These are phyloP conservation scores for Ariolimax columbianus DNA, from an alignment of 2,888 invertebrate genomes.

Conservation along the genomic window DNA sequence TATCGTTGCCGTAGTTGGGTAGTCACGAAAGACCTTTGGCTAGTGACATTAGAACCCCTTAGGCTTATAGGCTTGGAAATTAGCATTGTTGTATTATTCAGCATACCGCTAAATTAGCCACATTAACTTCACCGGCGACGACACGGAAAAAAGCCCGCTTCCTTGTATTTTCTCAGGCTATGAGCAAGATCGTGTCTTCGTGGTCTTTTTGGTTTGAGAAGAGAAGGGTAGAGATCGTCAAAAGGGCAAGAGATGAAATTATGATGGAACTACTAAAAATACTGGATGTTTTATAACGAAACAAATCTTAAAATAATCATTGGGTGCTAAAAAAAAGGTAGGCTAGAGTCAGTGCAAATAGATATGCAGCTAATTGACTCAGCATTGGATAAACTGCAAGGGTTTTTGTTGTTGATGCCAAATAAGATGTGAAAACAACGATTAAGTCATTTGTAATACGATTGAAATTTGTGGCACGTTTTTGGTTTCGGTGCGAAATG, in stretches of 20 bases:
- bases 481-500: not conserved
- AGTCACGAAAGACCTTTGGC: constrained; percentile 32
- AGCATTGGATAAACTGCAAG: not conserved
- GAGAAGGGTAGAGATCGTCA: not conserved
- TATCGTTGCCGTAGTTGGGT: not conserved
- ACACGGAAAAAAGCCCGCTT: too few relatives aligned
- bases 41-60: not conserved
- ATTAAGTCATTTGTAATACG: not conserved
- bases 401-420: not conserved
- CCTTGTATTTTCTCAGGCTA: not conserved
- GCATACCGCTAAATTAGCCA: constrained; percentile 20
- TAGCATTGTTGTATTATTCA: constrained; percentile 37
- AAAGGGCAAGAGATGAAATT: not conserved
- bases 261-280: not conserved
- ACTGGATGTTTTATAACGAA: not conserved
- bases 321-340: not conserved
- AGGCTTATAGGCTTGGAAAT: constrained; percentile 13
- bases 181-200: constrained; percentile 7
- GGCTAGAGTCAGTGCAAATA: not conserved
- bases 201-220: not conserved
- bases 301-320: not conserved
- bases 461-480: not conserved
- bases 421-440: not conserved
- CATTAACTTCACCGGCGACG: constrained; percentile 5
- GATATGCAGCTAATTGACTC: not conserved